A percentile compares a stretch with the other conserved stretches of the same genome.
Conservation (phyloP, 2,888 invertebrate species). For the Parnassius glacialis region DNA sequence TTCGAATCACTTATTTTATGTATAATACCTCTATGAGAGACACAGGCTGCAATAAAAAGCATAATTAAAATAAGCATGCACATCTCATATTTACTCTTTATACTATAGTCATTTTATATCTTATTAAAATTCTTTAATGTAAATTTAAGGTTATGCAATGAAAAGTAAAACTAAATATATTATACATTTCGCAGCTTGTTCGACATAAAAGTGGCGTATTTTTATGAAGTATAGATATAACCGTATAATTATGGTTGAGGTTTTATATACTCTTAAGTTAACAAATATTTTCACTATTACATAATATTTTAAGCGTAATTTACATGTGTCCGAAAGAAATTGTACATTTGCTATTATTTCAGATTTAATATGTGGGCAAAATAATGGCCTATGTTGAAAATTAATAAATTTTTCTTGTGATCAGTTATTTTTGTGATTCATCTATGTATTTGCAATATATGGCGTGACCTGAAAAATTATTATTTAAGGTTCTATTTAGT, state of each 20-base stretch:
- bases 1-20: neutral
- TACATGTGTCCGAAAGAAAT: too few species aligned
- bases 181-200: too few species aligned
- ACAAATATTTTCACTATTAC: neutral
- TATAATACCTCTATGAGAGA: constrained; percentile 16
- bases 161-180: too few species aligned
- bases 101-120: constrained; percentile 18
- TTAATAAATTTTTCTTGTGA: constrained; percentile 9
- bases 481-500: constrained; percentile 2
- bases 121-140: constrained; percentile 11
- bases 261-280: too few species aligned
- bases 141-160: too few species aligned
- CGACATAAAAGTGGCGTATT: constrained; percentile 3
- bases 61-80: constrained; percentile 15
- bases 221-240: constrained; percentile 2
- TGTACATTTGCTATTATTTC: too few species aligned
- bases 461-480: neutral
- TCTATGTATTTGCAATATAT: constrained; percentile 16
- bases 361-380: too few species aligned
- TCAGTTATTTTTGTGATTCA: constrained; percentile 18
- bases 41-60: constrained; percentile 13
- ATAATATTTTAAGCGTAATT: neutral
- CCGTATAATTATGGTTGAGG: neutral
- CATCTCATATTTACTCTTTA: constrained; percentile 15
- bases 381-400: constrained; percentile 2